A percentile compares a stretch with the other conserved stretches of the same genome.
These are phyloP conservation scores for Centrocercus urophasianus DNA, from an alignment of 2,113 vertebrate species.

Conservation along the genomic window DNA sequence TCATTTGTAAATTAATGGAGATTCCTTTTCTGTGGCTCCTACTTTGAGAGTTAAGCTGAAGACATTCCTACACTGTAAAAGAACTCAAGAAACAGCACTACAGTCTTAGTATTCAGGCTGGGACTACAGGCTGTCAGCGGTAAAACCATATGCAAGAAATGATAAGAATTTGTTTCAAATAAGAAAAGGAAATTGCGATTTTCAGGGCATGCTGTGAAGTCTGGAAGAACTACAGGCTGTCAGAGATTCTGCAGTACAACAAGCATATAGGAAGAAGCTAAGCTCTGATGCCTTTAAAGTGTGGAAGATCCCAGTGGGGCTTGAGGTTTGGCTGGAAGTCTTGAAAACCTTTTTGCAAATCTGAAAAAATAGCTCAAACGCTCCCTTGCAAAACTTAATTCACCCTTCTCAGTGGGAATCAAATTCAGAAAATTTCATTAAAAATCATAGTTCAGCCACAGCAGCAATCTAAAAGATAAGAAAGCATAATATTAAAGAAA, in stretches of 20 bases:
- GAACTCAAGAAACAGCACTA: not conserved
- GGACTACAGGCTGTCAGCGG: not conserved
- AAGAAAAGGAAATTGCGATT: constrained; percentile 43
- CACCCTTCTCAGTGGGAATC: not conserved
- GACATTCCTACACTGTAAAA: not conserved
- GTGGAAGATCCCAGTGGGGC: not conserved
- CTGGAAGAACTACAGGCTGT: constrained; percentile 38
- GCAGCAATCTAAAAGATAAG: not conserved
- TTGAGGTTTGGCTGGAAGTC: not conserved
- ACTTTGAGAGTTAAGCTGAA: not conserved
- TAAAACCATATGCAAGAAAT: constrained; percentile 48
- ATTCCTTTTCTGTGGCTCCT: not conserved
- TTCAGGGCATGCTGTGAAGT: constrained; percentile 35
- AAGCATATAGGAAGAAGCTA: not conserved
- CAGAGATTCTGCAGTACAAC: constrained; percentile 1
- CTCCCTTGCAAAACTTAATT: not conserved
- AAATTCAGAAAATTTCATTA: not conserved
- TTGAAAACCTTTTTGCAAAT: not conserved
- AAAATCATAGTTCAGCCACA: not conserved
- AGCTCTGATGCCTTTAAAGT: not conserved
- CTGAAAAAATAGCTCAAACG: not conserved
- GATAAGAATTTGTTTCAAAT: constrained; percentile 53
- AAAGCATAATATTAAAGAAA: not conserved
- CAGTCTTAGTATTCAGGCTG: constrained; percentile 1
- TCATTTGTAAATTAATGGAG: not conserved